phyloP scores from a whole-genome alignment of 30 jellyfish, hydroid and myxozoan species.

The Mastigias papua region DNA sequence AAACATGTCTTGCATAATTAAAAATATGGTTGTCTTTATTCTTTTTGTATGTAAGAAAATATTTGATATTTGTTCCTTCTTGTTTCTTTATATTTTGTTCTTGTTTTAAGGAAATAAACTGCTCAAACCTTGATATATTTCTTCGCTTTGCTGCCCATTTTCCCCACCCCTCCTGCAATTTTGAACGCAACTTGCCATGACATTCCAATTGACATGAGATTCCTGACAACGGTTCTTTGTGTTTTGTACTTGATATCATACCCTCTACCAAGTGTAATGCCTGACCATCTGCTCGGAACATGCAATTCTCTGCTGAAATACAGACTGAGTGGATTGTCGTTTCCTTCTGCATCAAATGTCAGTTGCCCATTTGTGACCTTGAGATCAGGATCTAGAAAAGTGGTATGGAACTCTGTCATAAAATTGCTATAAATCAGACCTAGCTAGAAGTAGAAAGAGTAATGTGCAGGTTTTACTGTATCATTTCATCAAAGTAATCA shows the following conservation, averaged over 20 bases:
- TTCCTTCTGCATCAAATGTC: constrained; percentile 84
- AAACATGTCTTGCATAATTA: too few relatives aligned
- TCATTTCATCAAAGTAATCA: too few relatives aligned
- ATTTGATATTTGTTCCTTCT: not conserved
- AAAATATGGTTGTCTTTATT: too few relatives aligned
- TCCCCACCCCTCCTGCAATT: constrained; percentile 68
- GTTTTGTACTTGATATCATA: constrained; percentile 72
- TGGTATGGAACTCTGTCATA: not conserved
- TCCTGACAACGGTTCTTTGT: constrained; percentile 29
- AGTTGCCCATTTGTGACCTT: constrained; percentile 66
- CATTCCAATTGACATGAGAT: constrained; percentile 47
- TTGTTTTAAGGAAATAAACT: not conserved
- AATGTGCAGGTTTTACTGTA: too few relatives aligned
- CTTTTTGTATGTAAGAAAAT: too few relatives aligned
- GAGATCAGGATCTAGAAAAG: constrained; percentile 25
- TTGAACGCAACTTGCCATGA: constrained; percentile 16
- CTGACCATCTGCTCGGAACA: constrained; percentile 76
- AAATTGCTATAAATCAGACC: not conserved
- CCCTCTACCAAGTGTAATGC: constrained; percentile 83
- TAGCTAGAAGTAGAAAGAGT: too few relatives aligned
- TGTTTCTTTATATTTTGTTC: not conserved
- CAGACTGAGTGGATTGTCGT: constrained; percentile 69
- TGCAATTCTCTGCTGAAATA: constrained; percentile 74
- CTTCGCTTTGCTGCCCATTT: constrained; percentile 47
- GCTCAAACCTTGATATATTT: constrained; percentile 19